phyloP scores from a whole-genome alignment of 37 sponge, comb jelly and placozoan species.

The Ianthella basta region DNA sequence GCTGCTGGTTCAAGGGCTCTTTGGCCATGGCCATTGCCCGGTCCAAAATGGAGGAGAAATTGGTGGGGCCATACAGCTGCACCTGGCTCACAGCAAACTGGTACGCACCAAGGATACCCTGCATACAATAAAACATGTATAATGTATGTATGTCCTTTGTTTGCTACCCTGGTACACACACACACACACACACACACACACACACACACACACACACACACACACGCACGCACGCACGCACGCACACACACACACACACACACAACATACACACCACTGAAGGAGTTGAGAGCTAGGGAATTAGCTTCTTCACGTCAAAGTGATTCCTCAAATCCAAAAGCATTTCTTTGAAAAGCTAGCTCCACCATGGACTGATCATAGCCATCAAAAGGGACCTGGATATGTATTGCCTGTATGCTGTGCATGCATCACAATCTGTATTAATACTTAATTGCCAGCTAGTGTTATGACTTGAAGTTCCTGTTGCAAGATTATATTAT shows the following conservation, averaged over 20 bases:
- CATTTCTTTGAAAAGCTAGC: background rate
- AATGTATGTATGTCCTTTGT: background rate
- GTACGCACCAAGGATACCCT: conserved; percentile 89
- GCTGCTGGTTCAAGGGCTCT: conserved; percentile 48
- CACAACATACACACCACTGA: no score
- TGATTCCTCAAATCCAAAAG: background rate
- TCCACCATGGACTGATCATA: conserved; percentile 20
- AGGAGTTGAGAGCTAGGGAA: conserved; percentile 25
- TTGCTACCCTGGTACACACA: background rate
- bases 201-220: no score
- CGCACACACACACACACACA: no score
- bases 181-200: background rate
- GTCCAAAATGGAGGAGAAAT: conserved; percentile 79
- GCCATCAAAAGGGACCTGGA: conserved; percentile 65
- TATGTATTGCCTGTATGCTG: no score
- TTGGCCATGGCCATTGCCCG: conserved; percentile 49
- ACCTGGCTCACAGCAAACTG: conserved; percentile 59
- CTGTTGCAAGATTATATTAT: no score
- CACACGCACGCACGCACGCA: no score
- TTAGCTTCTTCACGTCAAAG: conserved; percentile 35
- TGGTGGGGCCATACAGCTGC: conserved; percentile 83
- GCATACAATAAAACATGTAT: background rate
- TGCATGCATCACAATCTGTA: no score
- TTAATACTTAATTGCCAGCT: no score
- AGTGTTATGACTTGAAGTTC: no score